Evolutionary conservation across 2,888 invertebrate genomes (phyloP).

Genomic region (Hypsopygia costalis): DNA sequence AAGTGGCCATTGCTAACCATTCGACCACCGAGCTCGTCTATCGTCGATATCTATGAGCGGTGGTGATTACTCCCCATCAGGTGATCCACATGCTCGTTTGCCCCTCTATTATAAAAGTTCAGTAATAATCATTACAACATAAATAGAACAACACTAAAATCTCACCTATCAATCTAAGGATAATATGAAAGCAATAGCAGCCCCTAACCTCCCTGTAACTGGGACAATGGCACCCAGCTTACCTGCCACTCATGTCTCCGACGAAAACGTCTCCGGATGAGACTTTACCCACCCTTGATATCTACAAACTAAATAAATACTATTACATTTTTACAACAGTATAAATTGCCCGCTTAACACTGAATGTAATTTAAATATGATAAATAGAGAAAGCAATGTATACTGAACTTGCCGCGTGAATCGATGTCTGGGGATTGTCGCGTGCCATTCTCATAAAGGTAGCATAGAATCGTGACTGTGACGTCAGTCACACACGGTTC

Average conservation of each 20-base stretch:
- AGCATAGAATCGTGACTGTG: slow-evolving; percentile 14
- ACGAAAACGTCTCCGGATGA: slow-evolving; percentile 4
- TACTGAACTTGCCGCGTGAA: not conserved
- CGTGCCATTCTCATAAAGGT: slow-evolving; percentile 6
- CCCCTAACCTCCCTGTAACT: not conserved
- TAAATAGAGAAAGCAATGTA: slow-evolving; percentile 7
- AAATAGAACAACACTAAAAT: no score
- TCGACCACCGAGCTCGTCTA: no score
- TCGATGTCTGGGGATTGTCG: slow-evolving; percentile 1
- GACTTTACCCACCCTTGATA: not conserved
- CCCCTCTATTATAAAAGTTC: no score
- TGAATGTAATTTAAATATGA: not conserved
- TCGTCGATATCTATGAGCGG: no score
- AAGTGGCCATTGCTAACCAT: no score
- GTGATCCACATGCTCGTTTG: no score
- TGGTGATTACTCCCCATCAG: no score
- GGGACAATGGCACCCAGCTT: slow-evolving; percentile 5
- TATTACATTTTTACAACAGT: not conserved
- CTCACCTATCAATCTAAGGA: no score
- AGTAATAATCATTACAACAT: no score
- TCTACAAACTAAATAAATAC: not conserved
- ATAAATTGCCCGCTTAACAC: not conserved
- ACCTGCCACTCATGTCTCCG: slow-evolving; percentile 4
- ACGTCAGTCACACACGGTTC: slow-evolving; percentile 17
- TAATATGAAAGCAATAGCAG: no score